phyloP scores from a whole-genome alignment of 2,888 invertebrate genomes.

The Ormyrus pomaceus region DNA sequence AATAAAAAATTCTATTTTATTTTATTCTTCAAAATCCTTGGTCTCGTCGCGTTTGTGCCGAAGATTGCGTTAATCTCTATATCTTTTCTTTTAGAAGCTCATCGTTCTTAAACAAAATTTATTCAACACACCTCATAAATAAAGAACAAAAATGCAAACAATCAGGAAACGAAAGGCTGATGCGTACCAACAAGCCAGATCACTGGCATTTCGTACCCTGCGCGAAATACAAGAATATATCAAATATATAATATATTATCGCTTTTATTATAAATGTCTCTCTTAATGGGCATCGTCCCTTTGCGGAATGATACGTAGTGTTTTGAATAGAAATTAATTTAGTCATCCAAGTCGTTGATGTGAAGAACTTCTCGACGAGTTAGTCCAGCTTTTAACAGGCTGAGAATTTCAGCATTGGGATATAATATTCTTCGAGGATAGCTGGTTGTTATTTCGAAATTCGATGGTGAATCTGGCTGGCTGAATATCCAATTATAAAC shows the following conservation, averaged over 20 bases:
- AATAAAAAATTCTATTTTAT: slow-evolving; percentile 6
- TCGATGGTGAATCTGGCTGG: slow-evolving; percentile 87
- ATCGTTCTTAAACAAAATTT: slow-evolving; percentile 1
- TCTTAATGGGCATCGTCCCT: slow-evolving; percentile 58
- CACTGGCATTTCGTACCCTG: slow-evolving; percentile 55
- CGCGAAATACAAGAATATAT: slow-evolving; percentile 70
- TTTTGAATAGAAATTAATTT: slow-evolving; percentile 58
- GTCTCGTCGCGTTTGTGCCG: slow-evolving; percentile 46
- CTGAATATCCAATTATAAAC: slow-evolving; percentile 97
- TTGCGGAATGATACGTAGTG: slow-evolving; percentile 60
- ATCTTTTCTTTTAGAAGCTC: no score
- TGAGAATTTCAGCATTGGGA: slow-evolving; percentile 77
- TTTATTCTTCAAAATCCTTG: slow-evolving; percentile 41
- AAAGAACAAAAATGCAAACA: slow-evolving; percentile 40
- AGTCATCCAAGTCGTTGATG: slow-evolving; percentile 93
- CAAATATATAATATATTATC: slow-evolving; percentile 65
- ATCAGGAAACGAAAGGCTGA: slow-evolving; percentile 50
- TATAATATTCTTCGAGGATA: slow-evolving; percentile 92
- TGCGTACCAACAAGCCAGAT: slow-evolving; percentile 31
- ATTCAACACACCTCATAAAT: neutral
- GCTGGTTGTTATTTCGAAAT: slow-evolving; percentile 89
- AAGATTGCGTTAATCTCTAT: slow-evolving; percentile 2
- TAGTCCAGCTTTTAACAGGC: slow-evolving; percentile 87
- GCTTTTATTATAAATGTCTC: slow-evolving; percentile 55
- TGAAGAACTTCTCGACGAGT: slow-evolving; percentile 94